Evolutionary conservation across 2,888 invertebrate species (phyloP).

Genomic region (Pemphredon lugubris): DNA sequence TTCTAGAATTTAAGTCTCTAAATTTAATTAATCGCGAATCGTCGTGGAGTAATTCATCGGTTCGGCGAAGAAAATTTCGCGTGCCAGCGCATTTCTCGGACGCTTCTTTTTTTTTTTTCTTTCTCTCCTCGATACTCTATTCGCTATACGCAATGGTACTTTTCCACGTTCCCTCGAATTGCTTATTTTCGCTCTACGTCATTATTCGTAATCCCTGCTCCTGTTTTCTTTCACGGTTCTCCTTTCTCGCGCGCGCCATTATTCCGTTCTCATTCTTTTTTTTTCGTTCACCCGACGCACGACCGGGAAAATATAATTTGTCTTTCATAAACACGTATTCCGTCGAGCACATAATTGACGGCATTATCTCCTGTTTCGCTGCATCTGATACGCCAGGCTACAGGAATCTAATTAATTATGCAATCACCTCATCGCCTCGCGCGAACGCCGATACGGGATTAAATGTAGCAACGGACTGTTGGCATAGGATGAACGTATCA

Average conservation of each 20-base stretch:
- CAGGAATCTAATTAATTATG: constrained; percentile 21
- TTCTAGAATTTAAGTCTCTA: constrained; percentile 43
- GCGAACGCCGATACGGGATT: background rate
- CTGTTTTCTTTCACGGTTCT: no score
- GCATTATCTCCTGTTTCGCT: background rate
- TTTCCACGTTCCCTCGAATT: no score
- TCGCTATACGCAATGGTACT: no score
- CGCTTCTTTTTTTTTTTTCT: no score
- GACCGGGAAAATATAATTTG: no score
- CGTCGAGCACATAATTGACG: constrained; percentile 1
- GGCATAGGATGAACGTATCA: background rate
- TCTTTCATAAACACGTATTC: no score
- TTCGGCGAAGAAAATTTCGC: constrained; percentile 23
- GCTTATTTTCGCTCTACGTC: no score
- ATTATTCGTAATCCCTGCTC: no score
- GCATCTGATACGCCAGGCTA: constrained; percentile 9
- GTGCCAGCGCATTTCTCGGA: background rate
- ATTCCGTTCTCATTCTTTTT: no score
- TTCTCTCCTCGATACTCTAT: no score
- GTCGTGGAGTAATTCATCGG: constrained; percentile 25
- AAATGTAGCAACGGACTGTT: background rate
- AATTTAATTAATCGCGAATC: constrained; percentile 26
- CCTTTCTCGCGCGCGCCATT: no score
- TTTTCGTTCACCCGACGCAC: constrained; percentile 5
- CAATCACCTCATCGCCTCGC: constrained; percentile 1